Evolutionary conservation across 2,888 invertebrate genomes (phyloP), one percentile per base, ranked within the genome.

Genomic region (Mythimna vitellina): DNA sequence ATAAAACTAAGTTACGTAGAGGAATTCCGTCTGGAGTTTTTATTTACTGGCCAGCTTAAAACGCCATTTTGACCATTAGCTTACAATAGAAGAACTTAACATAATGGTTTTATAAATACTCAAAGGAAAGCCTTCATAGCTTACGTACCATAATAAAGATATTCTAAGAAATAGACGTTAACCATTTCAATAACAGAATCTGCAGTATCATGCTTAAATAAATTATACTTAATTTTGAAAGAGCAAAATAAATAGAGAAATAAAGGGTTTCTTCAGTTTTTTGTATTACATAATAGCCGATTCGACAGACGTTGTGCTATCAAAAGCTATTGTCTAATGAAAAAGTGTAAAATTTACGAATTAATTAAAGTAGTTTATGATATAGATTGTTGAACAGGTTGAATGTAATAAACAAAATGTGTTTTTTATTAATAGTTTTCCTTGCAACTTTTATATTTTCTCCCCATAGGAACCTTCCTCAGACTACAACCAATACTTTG

Each of bases 51-150:
- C 46, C 35, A 20, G 3, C 7, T 54, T 46, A 7, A 51, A 51
- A n/a, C 4, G 1, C 6, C 29, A 53, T 32, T 70, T 32, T 17
- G 17, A 51, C 49, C 49, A 14, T 54, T 56, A 49, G 0, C 4
- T 35, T n/a, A 46, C 17, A 71, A 29, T n/a, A 46, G 3, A 73
- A 25, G 12, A 56, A 54, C 20, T 51, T 17, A n/a, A 14, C 0
- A 5, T 58, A 49, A 70, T 58, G 57, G n/a, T 9, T 62, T 62
- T 49, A 25, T 20, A 46, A 61, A 54, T 8, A 17, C 7, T 35
- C 1, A 12, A 3, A 70, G 3, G 7, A 54, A 54, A 3, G 8
- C 12, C n/a, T 63, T 63, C n/a, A 32, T 1, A 49, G 29, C 17
- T 17, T 71, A 4, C 29, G 2, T 54, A n/a, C 0, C 3, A 22